Evolutionary conservation across 2,113 vertebrate genomes (phyloP), one percentile per base, ranked within the genome.

Genomic region (Dasyornis broadbenti): DNA sequence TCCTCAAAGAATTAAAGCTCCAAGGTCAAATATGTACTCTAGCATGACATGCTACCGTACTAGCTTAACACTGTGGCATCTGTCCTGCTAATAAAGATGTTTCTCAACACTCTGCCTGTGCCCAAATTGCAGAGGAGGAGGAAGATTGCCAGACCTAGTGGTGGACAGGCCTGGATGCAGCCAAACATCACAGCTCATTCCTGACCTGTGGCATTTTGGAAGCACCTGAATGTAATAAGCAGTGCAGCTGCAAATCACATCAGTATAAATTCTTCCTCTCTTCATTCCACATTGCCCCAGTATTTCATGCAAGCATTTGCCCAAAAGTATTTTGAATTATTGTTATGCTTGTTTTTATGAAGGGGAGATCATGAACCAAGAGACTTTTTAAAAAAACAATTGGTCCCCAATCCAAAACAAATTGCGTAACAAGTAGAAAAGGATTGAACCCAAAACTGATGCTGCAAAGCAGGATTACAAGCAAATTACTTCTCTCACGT

Each of bases 181-280:
- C 79, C 95, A 91, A 94, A 93, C 66, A 50, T 72, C 93, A 35
- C 78, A 95, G 93, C 61, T 90, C 81, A 42, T 90, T 89, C 30
- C 70, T 39, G 75, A 86, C 45, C 73, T 13, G 14, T 4, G 31
- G 86, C 52, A 68, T 82, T 90, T 78, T 49, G 57, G 80, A 92
- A 94, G 84, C 70, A 87, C 66, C 73, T 77, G 70, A 57, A 79
- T 10, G 40, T 21, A 76, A 75, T 3, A 21, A 79, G 57, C 52
- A 9, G 28, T 2, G 20, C 2, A 42, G 53, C 78, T 96, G 59
- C 73, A 82, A 79, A 92, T 91, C 15, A 0, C 24, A 68, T 45
- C 75, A 77, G 70, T 53, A 49, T 10, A 37, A 88, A 92, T 26
- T 37, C 66, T 40, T 90, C 31, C 30, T 78, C 71, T 72, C 82